A percentile compares a stretch with the other conserved stretches of the same genome.
Evolutionary conservation across 2,888 invertebrate species (phyloP).

Genomic region (Galerucella pusilla): DNA sequence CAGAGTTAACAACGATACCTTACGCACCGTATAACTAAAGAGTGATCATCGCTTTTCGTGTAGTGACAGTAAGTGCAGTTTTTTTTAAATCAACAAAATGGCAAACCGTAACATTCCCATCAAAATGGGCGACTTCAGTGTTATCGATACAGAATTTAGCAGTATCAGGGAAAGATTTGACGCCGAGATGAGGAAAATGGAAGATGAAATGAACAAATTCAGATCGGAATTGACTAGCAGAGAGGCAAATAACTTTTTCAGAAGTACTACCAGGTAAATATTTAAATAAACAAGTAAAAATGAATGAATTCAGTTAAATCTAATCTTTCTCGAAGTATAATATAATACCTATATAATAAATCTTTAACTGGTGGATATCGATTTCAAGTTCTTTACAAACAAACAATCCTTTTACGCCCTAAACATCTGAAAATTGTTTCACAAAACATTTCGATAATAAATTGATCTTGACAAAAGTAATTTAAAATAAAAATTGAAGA

Average conservation of each 20-base stretch:
- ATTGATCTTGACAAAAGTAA: too few relatives aligned
- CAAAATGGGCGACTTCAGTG: constrained; percentile 93
- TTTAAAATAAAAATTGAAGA: too few relatives aligned
- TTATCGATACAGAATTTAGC: constrained; percentile 96
- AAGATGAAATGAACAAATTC: constrained; percentile 97
- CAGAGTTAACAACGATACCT: constrained; percentile 16
- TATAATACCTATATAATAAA: too few relatives aligned
- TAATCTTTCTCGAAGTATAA: constrained; percentile 16
- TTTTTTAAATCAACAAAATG: constrained; percentile 66
- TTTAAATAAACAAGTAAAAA: not conserved
- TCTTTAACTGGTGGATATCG: constrained; percentile 1
- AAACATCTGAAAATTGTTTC: not conserved
- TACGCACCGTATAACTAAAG: constrained; percentile 5
- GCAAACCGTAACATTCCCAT: constrained; percentile 87
- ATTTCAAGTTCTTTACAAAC: constrained; percentile 24
- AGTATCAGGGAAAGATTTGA: constrained; percentile 96
- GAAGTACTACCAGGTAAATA: constrained; percentile 85
- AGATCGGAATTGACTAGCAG: constrained; percentile 92
- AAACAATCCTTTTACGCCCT: not conserved
- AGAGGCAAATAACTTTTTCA: constrained; percentile 92
- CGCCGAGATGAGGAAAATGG: constrained; percentile 98
- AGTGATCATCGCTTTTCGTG: constrained; percentile 21
- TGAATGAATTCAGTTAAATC: constrained; percentile 9
- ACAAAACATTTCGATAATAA: not conserved
- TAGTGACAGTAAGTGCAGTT: constrained; percentile 30